Base-by-base conservation (phyloP, 1,140 invertebrate genomes). In the Bombus breviceps region DNA sequence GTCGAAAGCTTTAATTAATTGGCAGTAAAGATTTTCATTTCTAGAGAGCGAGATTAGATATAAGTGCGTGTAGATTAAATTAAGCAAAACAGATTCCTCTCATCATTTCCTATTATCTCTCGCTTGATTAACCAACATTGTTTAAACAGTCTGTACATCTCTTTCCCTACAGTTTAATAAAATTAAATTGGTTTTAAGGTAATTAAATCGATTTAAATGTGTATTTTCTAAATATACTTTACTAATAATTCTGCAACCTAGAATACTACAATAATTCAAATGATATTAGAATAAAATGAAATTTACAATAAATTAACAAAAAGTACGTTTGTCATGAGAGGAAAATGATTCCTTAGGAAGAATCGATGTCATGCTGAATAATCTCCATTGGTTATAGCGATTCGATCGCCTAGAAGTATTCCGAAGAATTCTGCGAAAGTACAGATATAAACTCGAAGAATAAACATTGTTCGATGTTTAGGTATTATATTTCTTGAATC, bases 261-360 rank as follows among this genome's bases (percentile, higher is more conserved):
- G 47, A 39, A 37, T 62, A 22, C n/a, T 39, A 71, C 0, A 22
- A 81, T 57, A 74, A 41, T 83, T 57, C 25, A 4, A 81, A 81
- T 6, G n/a, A 1, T 68, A 34, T 68, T 37, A 10, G 3, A 34
- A 10, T 68, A 68, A 68, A 68, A 37, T 10, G 18, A 32, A 32
- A 2, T n/a, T 81, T 32, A 66, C 43, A 13, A 6, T 43, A 73
- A 15, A 81, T 57, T 64, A 43, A 73, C 15, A 59, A 53, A 81
- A 62, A 34, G 2, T 1, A 41, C 43, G 4, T 25, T 77, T 34
- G 28, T 84, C 62, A 62, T 41, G 59, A 47, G 34, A 32, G 41
- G 53, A 68, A 41, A 88, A 77, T 78, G 71, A 72, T 78, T 75
- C 81, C 75, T 86, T 81, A 78, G 68, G 78, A 86, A 66, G 72